A percentile compares a stretch with the other conserved stretches of the same genome.
Evolutionary conservation across 2,113 vertebrate species (phyloP).

Genomic region (Rhinolophus sinicus): DNA sequence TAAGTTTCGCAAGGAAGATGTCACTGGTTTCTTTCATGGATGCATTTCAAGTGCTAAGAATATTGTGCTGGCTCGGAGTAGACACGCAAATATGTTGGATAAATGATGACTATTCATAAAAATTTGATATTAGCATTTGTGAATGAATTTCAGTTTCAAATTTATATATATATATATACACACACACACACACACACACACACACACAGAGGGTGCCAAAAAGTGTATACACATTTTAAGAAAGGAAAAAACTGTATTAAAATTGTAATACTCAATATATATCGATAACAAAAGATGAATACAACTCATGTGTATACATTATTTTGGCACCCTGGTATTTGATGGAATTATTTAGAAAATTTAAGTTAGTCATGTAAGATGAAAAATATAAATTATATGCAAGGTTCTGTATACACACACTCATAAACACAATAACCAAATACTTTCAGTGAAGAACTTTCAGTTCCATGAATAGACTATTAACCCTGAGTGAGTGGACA

Average conservation of each 20-base stretch:
- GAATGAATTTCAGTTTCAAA: background rate
- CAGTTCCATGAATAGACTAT: background rate
- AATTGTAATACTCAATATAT: no score
- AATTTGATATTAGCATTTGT: background rate
- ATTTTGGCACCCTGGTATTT: background rate
- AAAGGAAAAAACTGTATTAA: no score
- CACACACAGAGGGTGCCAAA: no score
- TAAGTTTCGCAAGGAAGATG: background rate
- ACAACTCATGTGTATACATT: no score
- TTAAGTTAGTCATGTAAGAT: background rate
- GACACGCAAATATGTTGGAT: background rate
- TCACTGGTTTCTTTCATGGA: background rate
- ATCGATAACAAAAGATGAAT: no score
- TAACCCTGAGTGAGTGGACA: background rate
- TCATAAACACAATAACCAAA: background rate
- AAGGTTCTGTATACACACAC: background rate
- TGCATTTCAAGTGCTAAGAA: background rate
- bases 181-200: no score
- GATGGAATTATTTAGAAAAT: background rate
- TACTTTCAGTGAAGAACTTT: background rate
- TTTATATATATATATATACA: background rate
- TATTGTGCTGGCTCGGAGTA: background rate
- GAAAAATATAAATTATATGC: background rate
- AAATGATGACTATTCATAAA: background rate
- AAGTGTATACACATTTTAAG: no score